Evolutionary conservation across 2,888 invertebrate species (phyloP).

Genomic region (Laothoe populi): DNA sequence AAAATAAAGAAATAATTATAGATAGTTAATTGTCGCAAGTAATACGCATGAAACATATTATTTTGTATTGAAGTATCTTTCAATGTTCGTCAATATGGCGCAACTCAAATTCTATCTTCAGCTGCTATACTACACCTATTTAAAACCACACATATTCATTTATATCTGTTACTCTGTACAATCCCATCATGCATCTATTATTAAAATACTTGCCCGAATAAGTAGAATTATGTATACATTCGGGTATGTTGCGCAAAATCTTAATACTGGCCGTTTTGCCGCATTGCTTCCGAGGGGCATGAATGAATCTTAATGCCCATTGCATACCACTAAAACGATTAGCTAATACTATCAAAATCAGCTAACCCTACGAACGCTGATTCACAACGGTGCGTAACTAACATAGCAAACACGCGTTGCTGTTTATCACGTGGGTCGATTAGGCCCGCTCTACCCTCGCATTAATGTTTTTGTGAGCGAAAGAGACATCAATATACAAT

Average conservation of each 20-base stretch:
- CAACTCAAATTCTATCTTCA: too few species aligned
- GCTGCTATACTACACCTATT: too few species aligned
- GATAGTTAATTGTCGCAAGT: too few species aligned
- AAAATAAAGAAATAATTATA: too few species aligned
- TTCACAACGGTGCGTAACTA: slow-evolving; percentile 75
- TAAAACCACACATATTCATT: too few species aligned
- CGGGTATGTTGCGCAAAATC: neutral
- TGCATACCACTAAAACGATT: slow-evolving; percentile 48
- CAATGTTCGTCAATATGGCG: too few species aligned
- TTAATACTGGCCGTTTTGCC: neutral
- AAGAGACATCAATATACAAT: slow-evolving; percentile 45
- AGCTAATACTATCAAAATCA: slow-evolving; percentile 53
- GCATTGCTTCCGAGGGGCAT: neutral
- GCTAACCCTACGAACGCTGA: slow-evolving; percentile 68
- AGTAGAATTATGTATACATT: neutral
- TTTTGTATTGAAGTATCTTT: too few species aligned
- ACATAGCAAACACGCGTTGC: slow-evolving; percentile 67
- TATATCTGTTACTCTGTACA: too few species aligned
- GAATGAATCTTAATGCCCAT: slow-evolving; percentile 33
- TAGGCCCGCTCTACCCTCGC: slow-evolving; percentile 67
- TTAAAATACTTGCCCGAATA: too few species aligned
- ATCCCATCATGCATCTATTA: too few species aligned
- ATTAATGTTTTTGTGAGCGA: slow-evolving; percentile 40
- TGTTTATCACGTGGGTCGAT: slow-evolving; percentile 69
- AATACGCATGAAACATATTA: too few species aligned